Conservation (phyloP, 2,113 vertebrate species). For the Acanthochromis polyacanthus region DNA sequence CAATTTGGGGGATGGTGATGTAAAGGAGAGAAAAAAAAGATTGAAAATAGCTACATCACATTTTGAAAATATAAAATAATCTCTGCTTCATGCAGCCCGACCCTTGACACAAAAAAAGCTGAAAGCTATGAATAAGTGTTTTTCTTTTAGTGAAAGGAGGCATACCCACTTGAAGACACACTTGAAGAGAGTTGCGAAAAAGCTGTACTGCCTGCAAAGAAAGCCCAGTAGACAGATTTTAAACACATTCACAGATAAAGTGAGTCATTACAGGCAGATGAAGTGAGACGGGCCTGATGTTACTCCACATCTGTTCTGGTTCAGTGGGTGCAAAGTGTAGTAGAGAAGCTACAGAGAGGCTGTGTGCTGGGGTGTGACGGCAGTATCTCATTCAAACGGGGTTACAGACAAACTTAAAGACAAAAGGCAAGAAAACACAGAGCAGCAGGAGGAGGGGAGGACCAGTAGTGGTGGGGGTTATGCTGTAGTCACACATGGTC, state of each 20-base stretch:
- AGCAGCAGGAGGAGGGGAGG: neutral
- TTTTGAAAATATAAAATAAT: slow-evolving; percentile 2
- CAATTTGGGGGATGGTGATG: no score
- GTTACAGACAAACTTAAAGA: slow-evolving; percentile 4
- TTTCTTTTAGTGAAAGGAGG: slow-evolving; percentile 19
- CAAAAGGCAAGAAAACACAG: slow-evolving; percentile 8
- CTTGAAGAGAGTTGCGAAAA: slow-evolving; percentile 11
- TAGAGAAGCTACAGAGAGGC: slow-evolving; percentile 7
- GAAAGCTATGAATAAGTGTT: slow-evolving; percentile 9
- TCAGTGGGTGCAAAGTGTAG: slow-evolving; percentile 43
- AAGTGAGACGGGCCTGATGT: slow-evolving; percentile 54
- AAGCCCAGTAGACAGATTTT: slow-evolving; percentile 30
- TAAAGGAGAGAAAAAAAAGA: neutral
- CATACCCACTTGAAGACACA: slow-evolving; percentile 4
- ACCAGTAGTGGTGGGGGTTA: neutral
- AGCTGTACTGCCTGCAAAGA: neutral
- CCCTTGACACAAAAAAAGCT: neutral
- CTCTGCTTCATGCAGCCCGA: slow-evolving; percentile 11
- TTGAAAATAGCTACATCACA: neutral
- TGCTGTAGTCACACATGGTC: slow-evolving; percentile 25
- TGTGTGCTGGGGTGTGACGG: slow-evolving; percentile 21
- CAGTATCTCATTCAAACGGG: slow-evolving; percentile 18
- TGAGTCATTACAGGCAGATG: slow-evolving; percentile 53
- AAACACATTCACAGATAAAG: slow-evolving; percentile 48
- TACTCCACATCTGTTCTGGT: slow-evolving; percentile 57